phyloP scores from a whole-genome alignment of 2,888 invertebrate species.

The Brachylomia viminalis region DNA sequence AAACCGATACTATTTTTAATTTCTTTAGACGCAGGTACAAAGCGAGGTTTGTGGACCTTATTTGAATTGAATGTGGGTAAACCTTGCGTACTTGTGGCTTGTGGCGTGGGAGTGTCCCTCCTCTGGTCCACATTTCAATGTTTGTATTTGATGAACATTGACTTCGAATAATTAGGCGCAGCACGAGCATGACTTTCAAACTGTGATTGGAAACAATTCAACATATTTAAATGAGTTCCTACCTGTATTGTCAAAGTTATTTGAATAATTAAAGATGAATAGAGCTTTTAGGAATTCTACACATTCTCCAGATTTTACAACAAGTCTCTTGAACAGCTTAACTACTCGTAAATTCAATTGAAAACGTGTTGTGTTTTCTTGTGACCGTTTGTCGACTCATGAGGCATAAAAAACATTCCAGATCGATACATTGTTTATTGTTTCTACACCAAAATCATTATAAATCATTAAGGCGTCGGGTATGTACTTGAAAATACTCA shows the following conservation, averaged over 20 bases:
- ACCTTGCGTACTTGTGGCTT: slow-evolving; percentile 68
- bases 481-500: slow-evolving; percentile 81
- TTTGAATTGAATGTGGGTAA: slow-evolving; percentile 83
- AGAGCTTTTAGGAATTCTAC: background rate
- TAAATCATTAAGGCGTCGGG: slow-evolving; percentile 76
- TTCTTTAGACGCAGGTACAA: slow-evolving; percentile 53
- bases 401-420: slow-evolving; percentile 39
- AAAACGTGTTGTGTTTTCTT: slow-evolving; percentile 28
- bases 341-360: slow-evolving; percentile 16
- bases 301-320: background rate
- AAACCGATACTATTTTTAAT: slow-evolving; percentile 52
- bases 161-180: slow-evolving; percentile 71
- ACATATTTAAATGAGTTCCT: slow-evolving; percentile 66
- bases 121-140: slow-evolving; percentile 75
- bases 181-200: slow-evolving; percentile 65
- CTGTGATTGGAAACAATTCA: slow-evolving; percentile 63
- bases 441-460: slow-evolving; percentile 72
- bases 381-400: slow-evolving; percentile 29
- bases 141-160: slow-evolving; percentile 74
- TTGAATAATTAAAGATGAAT: background rate
- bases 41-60: slow-evolving; percentile 67
- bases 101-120: slow-evolving; percentile 73
- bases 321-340: background rate
- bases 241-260: slow-evolving; percentile 35
- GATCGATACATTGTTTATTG: slow-evolving; percentile 67